Conservation (phyloP, 2,888 invertebrate species). For the Mechanitis mazaeus region DNA sequence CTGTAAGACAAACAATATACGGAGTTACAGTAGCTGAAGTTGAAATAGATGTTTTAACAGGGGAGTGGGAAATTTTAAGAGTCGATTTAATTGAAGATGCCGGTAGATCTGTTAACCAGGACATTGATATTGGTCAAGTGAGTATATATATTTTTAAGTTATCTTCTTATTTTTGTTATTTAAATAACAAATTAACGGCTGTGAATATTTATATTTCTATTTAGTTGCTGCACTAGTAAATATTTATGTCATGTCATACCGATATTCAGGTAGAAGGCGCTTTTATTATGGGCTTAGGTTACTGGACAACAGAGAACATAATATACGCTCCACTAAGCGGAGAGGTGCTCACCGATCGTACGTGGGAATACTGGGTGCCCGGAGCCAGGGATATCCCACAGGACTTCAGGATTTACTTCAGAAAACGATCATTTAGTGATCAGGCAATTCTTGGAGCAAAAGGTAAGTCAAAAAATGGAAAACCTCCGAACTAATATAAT, state of each 20-base stretch:
- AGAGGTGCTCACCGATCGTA: slow-evolving; percentile 77
- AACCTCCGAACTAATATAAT: not conserved
- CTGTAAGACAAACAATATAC: slow-evolving; percentile 75
- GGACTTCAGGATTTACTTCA: slow-evolving; percentile 77
- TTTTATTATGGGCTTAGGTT: slow-evolving; percentile 80
- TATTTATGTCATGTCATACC: not conserved
- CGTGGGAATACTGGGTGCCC: slow-evolving; percentile 82
- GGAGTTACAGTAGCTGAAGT: slow-evolving; percentile 80
- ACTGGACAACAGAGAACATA: slow-evolving; percentile 79
- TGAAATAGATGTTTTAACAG: slow-evolving; percentile 86
- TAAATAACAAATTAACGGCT: too few species aligned
- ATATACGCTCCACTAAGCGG: slow-evolving; percentile 76
- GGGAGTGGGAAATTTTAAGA: slow-evolving; percentile 79
- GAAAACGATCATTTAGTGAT: slow-evolving; percentile 75
- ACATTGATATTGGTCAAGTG: slow-evolving; percentile 83
- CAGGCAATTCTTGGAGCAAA: slow-evolving; percentile 76
- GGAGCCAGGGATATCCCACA: slow-evolving; percentile 80
- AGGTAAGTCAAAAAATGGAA: slow-evolving; percentile 36
- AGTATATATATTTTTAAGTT: slow-evolving; percentile 12
- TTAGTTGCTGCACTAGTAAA: too few species aligned
- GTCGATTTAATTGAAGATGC: slow-evolving; percentile 83
- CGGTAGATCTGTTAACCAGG: slow-evolving; percentile 82
- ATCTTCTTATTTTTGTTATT: not conserved
- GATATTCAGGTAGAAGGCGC: slow-evolving; percentile 73
- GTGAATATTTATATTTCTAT: too few species aligned